Base-by-base conservation (phyloP, 2,113 vertebrate genomes). In the Periophthalmus modestus region DNA sequence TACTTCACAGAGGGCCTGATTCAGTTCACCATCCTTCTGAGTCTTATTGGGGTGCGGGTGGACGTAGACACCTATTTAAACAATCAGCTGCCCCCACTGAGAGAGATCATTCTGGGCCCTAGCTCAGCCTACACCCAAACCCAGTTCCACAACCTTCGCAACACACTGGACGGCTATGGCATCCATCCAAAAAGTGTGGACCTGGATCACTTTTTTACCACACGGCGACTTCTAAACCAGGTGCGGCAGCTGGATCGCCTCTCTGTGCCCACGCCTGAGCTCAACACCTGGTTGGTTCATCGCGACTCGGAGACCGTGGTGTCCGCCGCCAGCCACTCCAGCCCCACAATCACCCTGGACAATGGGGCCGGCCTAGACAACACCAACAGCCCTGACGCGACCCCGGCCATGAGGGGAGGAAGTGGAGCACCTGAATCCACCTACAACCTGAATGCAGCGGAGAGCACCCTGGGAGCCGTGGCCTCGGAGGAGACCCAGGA, bases 1-100 rank as follows among this genome's bases (percentile, higher is more conserved):
- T 99, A 99, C 93, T 99, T 99, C 95, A 99, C 97, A 73, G 98
- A 99, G 94, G 98, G 98, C 94, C 97, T 99, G 88, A 97, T 99
- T 94, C 97, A 99, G 93, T 98, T 99, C 96, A 99, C 98, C 94
- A 99, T 99, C 91, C 94, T 99, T 87, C 95, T 99, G 88, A 99
- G 98, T 94, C 93, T 99, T 78, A 94, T 99, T 78, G 98, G 98
- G 80, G 96, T 99, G 78, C 95, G 95, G 39, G 95, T 99, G 95
- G 97, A 99, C 94, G 93, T 99, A 94, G 98, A 99, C 94, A 95
- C 94, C 75, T 99, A 98, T 90, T 95, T 99, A 89, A 96, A 80
- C 83, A 95, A 95, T 0, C 97, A 98, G 92, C 95, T 99, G 12
- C 96, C 98, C 62, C 97, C 97, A 0, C 93, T 99, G 63, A 95